These are phyloP conservation scores for Plebejus argus DNA, from an alignment of 2,888 invertebrate species.

Conservation along the genomic window DNA sequence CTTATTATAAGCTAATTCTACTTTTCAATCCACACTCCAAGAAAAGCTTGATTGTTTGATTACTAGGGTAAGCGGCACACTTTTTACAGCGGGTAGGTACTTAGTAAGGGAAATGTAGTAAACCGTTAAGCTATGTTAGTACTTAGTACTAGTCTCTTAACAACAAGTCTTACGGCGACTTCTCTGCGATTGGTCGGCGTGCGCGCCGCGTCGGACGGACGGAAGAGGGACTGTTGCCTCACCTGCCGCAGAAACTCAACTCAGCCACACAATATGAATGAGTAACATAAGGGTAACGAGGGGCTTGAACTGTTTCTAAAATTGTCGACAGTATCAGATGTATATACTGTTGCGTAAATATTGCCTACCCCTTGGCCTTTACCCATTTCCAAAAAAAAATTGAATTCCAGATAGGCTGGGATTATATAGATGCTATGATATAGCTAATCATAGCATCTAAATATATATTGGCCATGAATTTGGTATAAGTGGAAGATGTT, in stretches of 20 bases:
- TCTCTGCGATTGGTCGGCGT: slow-evolving; percentile 1
- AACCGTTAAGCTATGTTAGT: neutral
- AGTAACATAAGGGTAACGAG: neutral
- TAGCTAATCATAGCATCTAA: too few relatives aligned
- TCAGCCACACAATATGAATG: neutral
- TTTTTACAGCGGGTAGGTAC: neutral
- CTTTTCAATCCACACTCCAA: too few relatives aligned
- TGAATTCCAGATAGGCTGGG: too few relatives aligned
- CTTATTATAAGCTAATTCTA: too few relatives aligned
- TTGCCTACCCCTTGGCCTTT: too few relatives aligned
- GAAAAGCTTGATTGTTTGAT: too few relatives aligned
- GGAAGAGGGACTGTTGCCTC: slow-evolving; percentile 21
- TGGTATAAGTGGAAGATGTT: too few relatives aligned
- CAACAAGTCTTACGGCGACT: slow-evolving; percentile 3
- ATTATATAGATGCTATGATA: too few relatives aligned
- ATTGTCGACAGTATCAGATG: neutral
- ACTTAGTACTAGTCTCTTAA: neutral
- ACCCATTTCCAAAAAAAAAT: too few relatives aligned
- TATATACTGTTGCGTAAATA: too few relatives aligned
- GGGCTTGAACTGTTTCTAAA: neutral
- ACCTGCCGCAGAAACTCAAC: slow-evolving; percentile 26
- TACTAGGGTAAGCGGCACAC: too few relatives aligned
- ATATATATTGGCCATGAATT: too few relatives aligned
- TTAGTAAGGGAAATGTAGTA: neutral
- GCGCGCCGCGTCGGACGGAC: slow-evolving; percentile 13